Percentiles rank a stretch among this genome's conserved stretches.
Evolutionary conservation across 1,140 invertebrate genomes (phyloP).

Genomic region (Andricus grossulariae): DNA sequence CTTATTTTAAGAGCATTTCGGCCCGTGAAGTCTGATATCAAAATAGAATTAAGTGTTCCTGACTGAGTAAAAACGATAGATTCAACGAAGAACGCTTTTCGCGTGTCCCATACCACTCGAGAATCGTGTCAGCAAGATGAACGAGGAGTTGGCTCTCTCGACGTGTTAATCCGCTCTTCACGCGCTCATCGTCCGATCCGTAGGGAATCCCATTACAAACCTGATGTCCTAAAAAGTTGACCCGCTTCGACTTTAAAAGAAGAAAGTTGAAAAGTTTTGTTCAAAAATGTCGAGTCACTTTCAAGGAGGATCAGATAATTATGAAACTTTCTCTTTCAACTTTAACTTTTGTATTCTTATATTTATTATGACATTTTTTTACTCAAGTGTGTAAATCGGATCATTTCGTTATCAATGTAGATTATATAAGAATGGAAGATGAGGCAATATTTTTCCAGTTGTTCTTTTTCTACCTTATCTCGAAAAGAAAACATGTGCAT

Average conservation of each 20-base stretch:
- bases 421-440: too few relatives aligned
- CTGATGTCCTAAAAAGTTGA: conserved; percentile 6
- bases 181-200: conserved; percentile 20
- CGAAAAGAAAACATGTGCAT: conserved; percentile 8
- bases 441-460: too few relatives aligned
- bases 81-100: conserved; percentile 12
- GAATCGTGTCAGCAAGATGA: conserved; percentile 26
- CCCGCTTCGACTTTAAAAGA: neutral
- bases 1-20: too few relatives aligned
- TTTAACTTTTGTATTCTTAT: neutral
- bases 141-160: conserved; percentile 14
- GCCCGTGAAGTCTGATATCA: neutral
- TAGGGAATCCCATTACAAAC: conserved; percentile 1
- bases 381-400: too few relatives aligned
- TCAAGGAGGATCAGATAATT: neutral
- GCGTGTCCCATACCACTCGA: neutral
- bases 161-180: conserved; percentile 17
- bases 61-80: conserved; percentile 11
- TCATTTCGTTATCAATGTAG: too few relatives aligned
- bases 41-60: neutral
- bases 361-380: too few relatives aligned
- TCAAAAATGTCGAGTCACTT: neutral
- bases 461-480: neutral
- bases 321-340: neutral
- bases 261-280: neutral